phyloP scores from a whole-genome alignment of 2,113 vertebrate species.

The Xenopus laevis region DNA sequence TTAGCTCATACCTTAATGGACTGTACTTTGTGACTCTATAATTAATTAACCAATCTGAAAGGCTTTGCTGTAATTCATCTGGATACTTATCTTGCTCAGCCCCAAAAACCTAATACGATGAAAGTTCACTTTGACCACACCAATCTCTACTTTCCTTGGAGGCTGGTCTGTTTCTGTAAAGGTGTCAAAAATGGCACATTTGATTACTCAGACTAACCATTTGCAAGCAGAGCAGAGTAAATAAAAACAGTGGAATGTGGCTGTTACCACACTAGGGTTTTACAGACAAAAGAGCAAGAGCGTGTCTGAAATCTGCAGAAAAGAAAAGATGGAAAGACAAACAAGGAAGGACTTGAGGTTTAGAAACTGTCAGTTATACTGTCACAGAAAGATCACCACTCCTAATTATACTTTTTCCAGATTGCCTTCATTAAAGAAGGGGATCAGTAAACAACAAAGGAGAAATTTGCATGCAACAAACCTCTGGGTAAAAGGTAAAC shows the following conservation, averaged over 20 bases:
- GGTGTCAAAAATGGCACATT: conserved; percentile 2
- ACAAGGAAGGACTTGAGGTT: background rate
- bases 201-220: conserved; percentile 1
- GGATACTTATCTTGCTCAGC: background rate
- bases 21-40: too few relatives aligned
- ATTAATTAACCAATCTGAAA: too few relatives aligned
- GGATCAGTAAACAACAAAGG: background rate
- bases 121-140: background rate
- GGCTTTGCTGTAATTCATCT: too few relatives aligned
- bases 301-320: conserved; percentile 5
- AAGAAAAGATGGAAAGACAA: conserved; percentile 29
- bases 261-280: conserved; percentile 15
- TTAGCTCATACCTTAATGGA: too few relatives aligned
- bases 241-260: conserved; percentile 23
- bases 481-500: background rate
- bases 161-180: background rate
- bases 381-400: background rate
- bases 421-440: too few relatives aligned
- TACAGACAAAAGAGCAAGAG: conserved; percentile 17
- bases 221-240: conserved; percentile 12
- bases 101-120: background rate
- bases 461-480: too few relatives aligned
- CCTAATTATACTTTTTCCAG: background rate
- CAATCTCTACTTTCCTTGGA: background rate
- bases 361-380: background rate